Percentiles rank a stretch among this genome's conserved stretches.
phyloP scores from a whole-genome alignment of 2,888 invertebrate species.

The Biston stratarius region DNA sequence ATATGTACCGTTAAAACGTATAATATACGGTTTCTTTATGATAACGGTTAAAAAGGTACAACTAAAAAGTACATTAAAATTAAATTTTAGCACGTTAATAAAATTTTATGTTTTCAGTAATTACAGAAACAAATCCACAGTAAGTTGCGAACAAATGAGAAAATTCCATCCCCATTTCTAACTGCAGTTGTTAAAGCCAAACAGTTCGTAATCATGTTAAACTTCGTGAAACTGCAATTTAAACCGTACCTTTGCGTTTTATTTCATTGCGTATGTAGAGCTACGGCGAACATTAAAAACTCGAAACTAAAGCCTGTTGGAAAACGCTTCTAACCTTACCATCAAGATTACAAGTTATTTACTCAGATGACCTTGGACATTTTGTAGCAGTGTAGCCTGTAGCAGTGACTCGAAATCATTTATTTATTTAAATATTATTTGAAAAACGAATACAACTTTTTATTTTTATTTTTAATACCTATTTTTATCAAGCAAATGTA shows the following conservation, averaged over 20 bases:
- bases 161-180: conserved; percentile 14
- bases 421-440: too few species aligned
- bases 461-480: too few species aligned
- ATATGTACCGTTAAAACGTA: too few species aligned
- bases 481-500: too few species aligned
- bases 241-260: conserved; percentile 9
- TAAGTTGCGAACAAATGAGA: conserved; percentile 14
- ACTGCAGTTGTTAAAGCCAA: conserved; percentile 27
- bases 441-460: too few species aligned
- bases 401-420: too few species aligned
- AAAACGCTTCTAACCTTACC: not conserved
- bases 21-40: too few species aligned
- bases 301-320: not conserved
- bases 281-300: conserved; percentile 4
- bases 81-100: not conserved
- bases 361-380: too few species aligned
- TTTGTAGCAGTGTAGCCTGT: too few species aligned
- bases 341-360: too few species aligned
- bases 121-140: conserved; percentile 8
- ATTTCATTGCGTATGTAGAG: conserved; percentile 9
- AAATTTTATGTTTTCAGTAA: conserved; percentile 1
- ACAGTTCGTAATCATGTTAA: conserved; percentile 27
- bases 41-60: not conserved
- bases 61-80: not conserved
- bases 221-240: conserved; percentile 27